phyloP scores from a whole-genome alignment of 2,113 vertebrate genomes.

The Hydropotes inermis region DNA sequence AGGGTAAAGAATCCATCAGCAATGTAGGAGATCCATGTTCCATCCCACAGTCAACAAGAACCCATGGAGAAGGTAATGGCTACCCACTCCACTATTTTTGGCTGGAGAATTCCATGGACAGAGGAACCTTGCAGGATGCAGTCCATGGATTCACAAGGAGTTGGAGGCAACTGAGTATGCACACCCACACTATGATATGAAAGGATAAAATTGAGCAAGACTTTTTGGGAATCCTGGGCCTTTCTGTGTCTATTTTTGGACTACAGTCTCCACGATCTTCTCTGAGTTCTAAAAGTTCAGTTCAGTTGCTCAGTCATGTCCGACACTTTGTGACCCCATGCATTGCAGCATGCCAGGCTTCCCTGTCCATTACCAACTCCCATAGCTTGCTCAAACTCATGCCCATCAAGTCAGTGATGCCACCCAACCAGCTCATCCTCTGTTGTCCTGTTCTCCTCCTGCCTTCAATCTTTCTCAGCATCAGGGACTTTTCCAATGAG shows the following conservation, averaged over 20 bases:
- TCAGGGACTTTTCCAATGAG: not conserved
- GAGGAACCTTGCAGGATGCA: not conserved
- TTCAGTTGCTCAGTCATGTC: not conserved
- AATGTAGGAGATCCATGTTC: not conserved
- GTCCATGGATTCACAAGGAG: not conserved
- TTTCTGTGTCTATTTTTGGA: not conserved
- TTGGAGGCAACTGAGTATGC: not conserved
- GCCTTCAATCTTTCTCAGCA: not conserved
- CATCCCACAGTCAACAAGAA: not conserved
- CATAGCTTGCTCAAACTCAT: not conserved
- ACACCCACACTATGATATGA: not conserved
- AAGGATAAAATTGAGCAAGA: not conserved
- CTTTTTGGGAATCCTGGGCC: not conserved
- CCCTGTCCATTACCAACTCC: fast-evolving
- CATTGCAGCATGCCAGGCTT: not conserved
- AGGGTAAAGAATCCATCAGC: not conserved
- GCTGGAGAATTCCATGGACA: not conserved
- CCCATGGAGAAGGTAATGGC: not conserved
- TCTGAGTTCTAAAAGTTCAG: not conserved
- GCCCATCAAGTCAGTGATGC: not conserved
- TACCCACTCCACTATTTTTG: not conserved
- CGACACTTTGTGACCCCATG: not conserved
- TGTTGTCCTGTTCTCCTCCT: not conserved
- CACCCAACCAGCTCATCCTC: not conserved
- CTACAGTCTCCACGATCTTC: not conserved